Percentiles rank a stretch among this genome's conserved stretches.
These are phyloP conservation scores for Camponotus fellah DNA, from an alignment of 2,888 invertebrate species.

Conservation along the genomic window DNA sequence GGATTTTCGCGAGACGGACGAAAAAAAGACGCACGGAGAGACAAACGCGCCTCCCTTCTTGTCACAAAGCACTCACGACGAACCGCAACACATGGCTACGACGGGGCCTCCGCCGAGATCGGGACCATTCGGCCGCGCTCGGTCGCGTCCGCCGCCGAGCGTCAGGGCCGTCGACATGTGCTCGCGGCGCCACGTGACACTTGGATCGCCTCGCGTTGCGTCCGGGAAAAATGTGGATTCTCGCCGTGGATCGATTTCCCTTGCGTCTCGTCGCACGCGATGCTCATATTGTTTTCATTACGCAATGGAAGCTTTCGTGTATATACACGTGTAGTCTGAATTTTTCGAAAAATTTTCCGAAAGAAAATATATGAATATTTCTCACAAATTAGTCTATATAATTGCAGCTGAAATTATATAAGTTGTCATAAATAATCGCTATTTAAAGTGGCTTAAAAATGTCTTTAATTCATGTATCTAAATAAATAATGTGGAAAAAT, in stretches of 20 bases:
- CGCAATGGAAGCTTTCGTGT: neutral
- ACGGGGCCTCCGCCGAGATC: conserved; percentile 73
- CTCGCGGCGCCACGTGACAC: conserved; percentile 47
- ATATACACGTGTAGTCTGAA: no score
- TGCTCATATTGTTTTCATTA: neutral
- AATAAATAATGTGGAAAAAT: neutral
- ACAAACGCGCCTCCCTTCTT: conserved; percentile 79
- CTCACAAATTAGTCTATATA: no score
- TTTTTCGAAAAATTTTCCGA: no score
- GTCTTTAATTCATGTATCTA: neutral
- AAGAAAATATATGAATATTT: no score
- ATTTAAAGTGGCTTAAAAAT: neutral
- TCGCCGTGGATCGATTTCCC: neutral
- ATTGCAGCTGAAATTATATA: no score
- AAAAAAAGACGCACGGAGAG: conserved; percentile 74
- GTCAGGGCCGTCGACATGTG: conserved; percentile 64
- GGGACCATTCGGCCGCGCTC: conserved; percentile 71
- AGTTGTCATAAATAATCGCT: neutral
- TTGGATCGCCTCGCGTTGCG: no score
- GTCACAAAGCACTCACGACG: conserved; percentile 83
- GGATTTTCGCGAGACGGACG: conserved; percentile 67
- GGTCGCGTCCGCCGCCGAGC: conserved; percentile 56
- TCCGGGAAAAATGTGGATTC: conserved; percentile 6
- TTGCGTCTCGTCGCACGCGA: neutral
- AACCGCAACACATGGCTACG: conserved; percentile 82